Evolutionary conservation across 2,797 vertebrate genomes (phyloP).

Genomic region (Pagetopsis macropterus): DNA sequence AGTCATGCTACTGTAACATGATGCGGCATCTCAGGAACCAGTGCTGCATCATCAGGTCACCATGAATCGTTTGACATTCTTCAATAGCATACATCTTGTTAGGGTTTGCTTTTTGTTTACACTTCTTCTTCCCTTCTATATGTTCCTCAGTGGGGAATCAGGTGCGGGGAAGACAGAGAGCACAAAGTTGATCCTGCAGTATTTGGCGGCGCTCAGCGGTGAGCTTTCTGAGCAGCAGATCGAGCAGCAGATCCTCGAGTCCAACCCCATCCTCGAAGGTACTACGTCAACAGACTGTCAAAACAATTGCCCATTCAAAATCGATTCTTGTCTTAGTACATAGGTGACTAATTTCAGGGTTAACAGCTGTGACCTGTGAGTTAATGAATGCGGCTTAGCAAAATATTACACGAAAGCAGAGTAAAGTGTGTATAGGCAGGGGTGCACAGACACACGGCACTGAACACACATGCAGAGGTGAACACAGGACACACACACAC

Average conservation of each 20-base stretch:
- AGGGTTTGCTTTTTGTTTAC: too few relatives aligned
- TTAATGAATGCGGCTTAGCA: too few relatives aligned
- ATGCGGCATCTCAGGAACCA: conserved; percentile 85
- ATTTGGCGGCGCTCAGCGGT: conserved; percentile 91
- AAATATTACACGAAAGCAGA: too few relatives aligned
- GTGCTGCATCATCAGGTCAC: conserved; percentile 93
- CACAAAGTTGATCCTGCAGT: conserved; percentile 94
- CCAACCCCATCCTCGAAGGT: conserved; percentile 97
- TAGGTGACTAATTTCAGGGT: too few relatives aligned
- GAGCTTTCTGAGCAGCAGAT: conserved; percentile 87
- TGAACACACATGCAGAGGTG: too few relatives aligned
- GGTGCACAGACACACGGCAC: too few relatives aligned
- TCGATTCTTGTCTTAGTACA: too few relatives aligned
- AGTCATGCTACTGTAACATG: conserved; percentile 91
- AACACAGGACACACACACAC: too few relatives aligned
- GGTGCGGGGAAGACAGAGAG: conserved; percentile 97
- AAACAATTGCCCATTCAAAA: too few relatives aligned
- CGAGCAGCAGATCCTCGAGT: conserved; percentile 94
- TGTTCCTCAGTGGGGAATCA: conserved; percentile 89
- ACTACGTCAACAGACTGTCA: conserved; percentile 8
- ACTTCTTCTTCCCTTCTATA: not conserved
- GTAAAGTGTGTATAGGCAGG: too few relatives aligned
- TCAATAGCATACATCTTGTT: not conserved
- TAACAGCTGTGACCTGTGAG: too few relatives aligned
- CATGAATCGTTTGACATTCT: not conserved